These are phyloP conservation scores for Carposina sasakii DNA, from an alignment of 1,140 invertebrate species.

Conservation along the genomic window DNA sequence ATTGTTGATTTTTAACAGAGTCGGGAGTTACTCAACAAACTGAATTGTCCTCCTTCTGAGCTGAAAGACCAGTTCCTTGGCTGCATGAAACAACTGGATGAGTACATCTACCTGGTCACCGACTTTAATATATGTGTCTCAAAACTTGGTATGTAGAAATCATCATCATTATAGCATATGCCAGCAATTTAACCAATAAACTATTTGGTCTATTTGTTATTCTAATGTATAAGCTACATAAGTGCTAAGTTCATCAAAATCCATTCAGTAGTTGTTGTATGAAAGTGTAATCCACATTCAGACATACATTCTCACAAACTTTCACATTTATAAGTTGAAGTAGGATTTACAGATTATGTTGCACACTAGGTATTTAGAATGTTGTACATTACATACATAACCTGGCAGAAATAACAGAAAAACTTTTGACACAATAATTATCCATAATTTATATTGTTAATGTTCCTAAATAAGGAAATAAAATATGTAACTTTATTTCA, in stretches of 20 bases:
- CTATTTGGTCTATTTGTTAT: not conserved
- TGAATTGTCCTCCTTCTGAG: constrained; percentile 51
- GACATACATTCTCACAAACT: not conserved
- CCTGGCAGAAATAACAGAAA: too few relatives aligned
- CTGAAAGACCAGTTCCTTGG: constrained; percentile 48
- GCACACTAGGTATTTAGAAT: not conserved
- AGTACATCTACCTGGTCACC: constrained; percentile 54
- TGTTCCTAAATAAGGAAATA: too few relatives aligned
- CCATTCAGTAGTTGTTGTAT: not conserved
- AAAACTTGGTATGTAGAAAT: constrained; percentile 38
- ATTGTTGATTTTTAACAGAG: constrained; percentile 31
- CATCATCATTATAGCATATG: not conserved
- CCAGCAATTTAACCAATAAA: not conserved
- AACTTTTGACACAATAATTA: too few relatives aligned
- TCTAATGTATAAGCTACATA: too few relatives aligned
- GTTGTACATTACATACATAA: not conserved
- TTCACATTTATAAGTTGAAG: not conserved
- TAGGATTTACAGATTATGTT: too few relatives aligned
- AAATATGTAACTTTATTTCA: too few relatives aligned
- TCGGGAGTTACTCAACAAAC: constrained; percentile 35
- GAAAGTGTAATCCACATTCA: not conserved
- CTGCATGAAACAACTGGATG: constrained; percentile 53
- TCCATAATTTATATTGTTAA: too few relatives aligned
- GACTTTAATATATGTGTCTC: constrained; percentile 46
- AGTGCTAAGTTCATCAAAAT: not conserved